Base-by-base conservation (phyloP, 2,113 vertebrate genomes). In the Balaenoptera acutorostrata region DNA sequence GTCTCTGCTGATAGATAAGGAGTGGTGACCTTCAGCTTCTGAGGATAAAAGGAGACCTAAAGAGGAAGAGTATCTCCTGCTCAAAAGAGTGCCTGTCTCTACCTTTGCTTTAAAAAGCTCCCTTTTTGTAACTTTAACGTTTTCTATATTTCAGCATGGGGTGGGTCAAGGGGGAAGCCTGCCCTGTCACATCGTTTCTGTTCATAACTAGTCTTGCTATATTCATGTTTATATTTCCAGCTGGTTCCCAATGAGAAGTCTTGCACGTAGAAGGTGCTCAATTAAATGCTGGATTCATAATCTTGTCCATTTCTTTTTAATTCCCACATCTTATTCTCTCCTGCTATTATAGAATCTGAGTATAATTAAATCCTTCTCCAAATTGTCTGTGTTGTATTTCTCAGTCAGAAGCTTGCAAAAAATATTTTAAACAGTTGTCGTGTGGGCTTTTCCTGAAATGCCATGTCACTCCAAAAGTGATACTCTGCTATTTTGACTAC, bases 361-460 rank as follows among this genome's bases (percentile, higher is more conserved):
- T 98, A 95, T 97, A 96, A 97, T 96, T 98, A 93, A 97, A 87
- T 49, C 82, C 64, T 96, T 94, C 1, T 33, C 92, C 75, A 96
- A 97, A 75, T 94, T 66, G 89, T 92, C 75, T 96, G 25, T 39
- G 90, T 96, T 97, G 91, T 71, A 97, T 96, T 93, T 93, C 94
- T 92, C 97, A 98, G 95, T 90, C 72, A 95, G 95, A 78, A 96
- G 74, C 81, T 95, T 59, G 18, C 88, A 71, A 36, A 68, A 86
- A 91, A 92, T 80, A 96, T 98, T 98, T 98, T 96, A 93, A 80
- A 96, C 72, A 97, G 64, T 90, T 98, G 61, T 97, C 94, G 68
- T 98, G 94, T 98, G 66, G 46, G 87, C 44, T 98, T 98, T 97
- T 98, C 97, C 95, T 98, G 95, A 98, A 98, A 96, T 75, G 96